Percentiles rank a stretch among this genome's conserved stretches.
These are phyloP conservation scores for Copsychus sechellarum DNA, from an alignment of 2,113 vertebrate species.

Conservation along the genomic window DNA sequence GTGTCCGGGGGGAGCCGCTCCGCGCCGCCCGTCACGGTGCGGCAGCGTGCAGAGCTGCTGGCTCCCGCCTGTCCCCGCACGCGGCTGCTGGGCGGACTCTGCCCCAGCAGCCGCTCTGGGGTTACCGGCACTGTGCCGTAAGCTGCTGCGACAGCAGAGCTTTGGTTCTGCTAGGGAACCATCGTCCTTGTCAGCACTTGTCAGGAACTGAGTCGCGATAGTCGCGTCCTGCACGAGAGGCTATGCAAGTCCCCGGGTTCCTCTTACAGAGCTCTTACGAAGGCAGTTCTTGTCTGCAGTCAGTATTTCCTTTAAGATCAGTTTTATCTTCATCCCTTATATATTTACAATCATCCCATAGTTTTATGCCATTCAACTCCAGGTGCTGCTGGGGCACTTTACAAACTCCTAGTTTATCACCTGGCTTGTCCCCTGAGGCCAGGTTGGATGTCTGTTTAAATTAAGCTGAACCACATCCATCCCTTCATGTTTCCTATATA, in stretches of 20 bases:
- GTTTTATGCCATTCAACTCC: not conserved
- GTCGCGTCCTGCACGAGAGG: not conserved
- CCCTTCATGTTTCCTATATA: fast-evolving
- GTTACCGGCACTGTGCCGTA: fast-evolving
- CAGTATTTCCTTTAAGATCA: not conserved
- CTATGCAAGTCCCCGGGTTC: fast-evolving
- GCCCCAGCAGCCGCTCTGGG: fast-evolving
- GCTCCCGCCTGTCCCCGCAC: fast-evolving
- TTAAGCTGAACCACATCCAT: not conserved
- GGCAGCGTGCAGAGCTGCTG: no score
- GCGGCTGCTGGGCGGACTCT: fast-evolving
- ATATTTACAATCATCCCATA: fast-evolving
- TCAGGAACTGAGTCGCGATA: not conserved
- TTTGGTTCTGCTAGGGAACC: not conserved
- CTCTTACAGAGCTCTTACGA: no score
- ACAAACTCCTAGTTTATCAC: not conserved
- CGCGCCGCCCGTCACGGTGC: not conserved
- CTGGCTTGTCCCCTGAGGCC: not conserved
- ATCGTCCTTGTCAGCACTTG: no score
- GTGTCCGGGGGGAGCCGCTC: no score
- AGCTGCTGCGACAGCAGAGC: fast-evolving
- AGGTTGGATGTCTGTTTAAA: not conserved
- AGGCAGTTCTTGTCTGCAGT: fast-evolving
- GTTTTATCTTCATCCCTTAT: not conserved
- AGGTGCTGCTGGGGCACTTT: not conserved